Evolutionary conservation across 2,113 vertebrate genomes (phyloP), one percentile per base, ranked within the genome.

Genomic region (Calonectris borealis): DNA sequence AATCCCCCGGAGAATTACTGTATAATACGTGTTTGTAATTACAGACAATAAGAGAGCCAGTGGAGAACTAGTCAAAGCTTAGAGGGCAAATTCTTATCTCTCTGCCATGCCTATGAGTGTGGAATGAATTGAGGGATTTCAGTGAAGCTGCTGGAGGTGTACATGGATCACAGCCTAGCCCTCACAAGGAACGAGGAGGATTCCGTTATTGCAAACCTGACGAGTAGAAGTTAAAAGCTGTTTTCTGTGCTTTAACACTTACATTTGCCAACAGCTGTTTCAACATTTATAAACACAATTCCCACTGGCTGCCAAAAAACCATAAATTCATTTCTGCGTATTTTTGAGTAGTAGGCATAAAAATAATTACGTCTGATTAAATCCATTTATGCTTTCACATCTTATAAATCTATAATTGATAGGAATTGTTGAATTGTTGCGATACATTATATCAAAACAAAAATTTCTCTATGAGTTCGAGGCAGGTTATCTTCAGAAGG

Each of bases 301-400:
- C 93, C 81, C 84, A 88, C 94, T 94, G 97, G 95, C 97, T 97
- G 96, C 97, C 96, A 98, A 98, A 97, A 98, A 97, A 95, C 90
- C 93, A 95, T 97, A 97, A 98, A 98, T 98, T 98, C 93, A 97
- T 98, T 97, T 97, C 94, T 60, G 75, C 86, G 61, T 96, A 96
- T 98, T 98, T 98, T 96, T 96, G 78, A 96, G 73, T 79, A 90
- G 94, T 92, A 96, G 77, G 94, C 96, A 97, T 96, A 98, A 97
- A 98, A 98, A 98, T 97, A 98, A 97, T 98, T 97, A 92, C 24
- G 5, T 97, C 94, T 97, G 96, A 98, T 98, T 98, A 98, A 98
- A 98, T 97, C 88, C 83, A 95, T 96, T 98, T 97, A 95, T 80
- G 92, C 70, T 96, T 98, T 97, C 93, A 83, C 57, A 90, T 96